Conservation (phyloP, 2,888 invertebrate genomes). For the Andrena flavipes region DNA sequence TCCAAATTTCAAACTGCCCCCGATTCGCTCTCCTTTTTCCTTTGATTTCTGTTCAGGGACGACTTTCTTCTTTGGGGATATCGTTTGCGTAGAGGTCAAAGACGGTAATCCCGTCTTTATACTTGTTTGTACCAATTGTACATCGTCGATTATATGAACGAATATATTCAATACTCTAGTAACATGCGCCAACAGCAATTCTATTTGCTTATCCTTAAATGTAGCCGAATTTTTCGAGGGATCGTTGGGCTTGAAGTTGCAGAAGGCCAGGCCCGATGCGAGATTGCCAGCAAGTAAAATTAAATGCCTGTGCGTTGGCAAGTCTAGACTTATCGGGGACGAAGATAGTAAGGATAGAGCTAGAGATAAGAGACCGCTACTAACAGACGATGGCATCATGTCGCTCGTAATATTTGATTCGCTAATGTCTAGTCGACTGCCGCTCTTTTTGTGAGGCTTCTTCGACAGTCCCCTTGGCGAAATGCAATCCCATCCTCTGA, state of each 20-base stretch:
- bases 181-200: slow-evolving; percentile 89
- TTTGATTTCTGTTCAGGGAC: slow-evolving; percentile 82
- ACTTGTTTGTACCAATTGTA: slow-evolving; percentile 77
- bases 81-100: slow-evolving; percentile 83
- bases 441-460: slow-evolving; percentile 66
- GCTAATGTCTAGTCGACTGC: slow-evolving; percentile 63
- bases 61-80: slow-evolving; percentile 85
- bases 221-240: slow-evolving; percentile 79
- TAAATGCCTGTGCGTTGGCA: slow-evolving; percentile 84
- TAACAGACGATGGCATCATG: slow-evolving; percentile 57
- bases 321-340: slow-evolving; percentile 86
- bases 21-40: slow-evolving; percentile 84
- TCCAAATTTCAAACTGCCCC: slow-evolving; percentile 74
- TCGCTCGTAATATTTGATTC: slow-evolving; percentile 59
- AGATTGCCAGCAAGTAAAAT: slow-evolving; percentile 84
- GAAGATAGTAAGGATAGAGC: slow-evolving; percentile 84
- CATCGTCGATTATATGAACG: slow-evolving; percentile 91
- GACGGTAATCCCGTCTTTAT: slow-evolving; percentile 87
- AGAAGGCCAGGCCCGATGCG: slow-evolving; percentile 79
- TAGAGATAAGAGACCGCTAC: slow-evolving; percentile 80
- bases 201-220: slow-evolving; percentile 84
- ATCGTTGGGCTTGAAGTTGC: slow-evolving; percentile 84
- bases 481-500: slow-evolving; percentile 88
- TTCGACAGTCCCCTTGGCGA: slow-evolving; percentile 72
- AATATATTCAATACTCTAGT: slow-evolving; percentile 90